These are phyloP conservation scores for Pseudoips prasinana DNA, from an alignment of 2,888 invertebrate genomes.

Conservation along the genomic window DNA sequence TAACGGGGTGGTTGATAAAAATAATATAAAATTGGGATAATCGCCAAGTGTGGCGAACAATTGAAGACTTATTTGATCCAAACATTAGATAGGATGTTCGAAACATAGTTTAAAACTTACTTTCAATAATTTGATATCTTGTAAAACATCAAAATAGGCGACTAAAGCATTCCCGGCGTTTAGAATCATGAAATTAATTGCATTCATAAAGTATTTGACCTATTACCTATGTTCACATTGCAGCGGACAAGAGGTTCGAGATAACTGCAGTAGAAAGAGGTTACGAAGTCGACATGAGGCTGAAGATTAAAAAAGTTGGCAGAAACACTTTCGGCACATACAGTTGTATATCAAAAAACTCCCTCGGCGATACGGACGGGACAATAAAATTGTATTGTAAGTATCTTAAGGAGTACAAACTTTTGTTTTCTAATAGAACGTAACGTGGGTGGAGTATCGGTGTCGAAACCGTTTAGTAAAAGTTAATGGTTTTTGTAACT, in stretches of 20 bases:
- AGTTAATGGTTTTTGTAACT: conserved; percentile 56
- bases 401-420: conserved; percentile 82
- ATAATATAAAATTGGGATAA: too few species aligned
- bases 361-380: conserved; percentile 87
- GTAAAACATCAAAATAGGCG: too few species aligned
- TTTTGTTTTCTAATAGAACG: neutral
- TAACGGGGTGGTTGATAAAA: too few species aligned
- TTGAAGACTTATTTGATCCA: too few species aligned
- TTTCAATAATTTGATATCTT: too few species aligned
- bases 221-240: conserved; percentile 13
- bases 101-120: too few species aligned
- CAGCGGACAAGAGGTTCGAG: conserved; percentile 79
- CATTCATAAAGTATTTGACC: neutral
- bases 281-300: conserved; percentile 87
- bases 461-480: conserved; percentile 37
- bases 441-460: neutral
- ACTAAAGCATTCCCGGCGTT: too few species aligned
- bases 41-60: too few species aligned
- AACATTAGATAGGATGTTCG: too few species aligned
- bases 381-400: conserved; percentile 88
- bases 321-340: conserved; percentile 85
- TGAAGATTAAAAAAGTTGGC: conserved; percentile 84
- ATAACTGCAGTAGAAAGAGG: conserved; percentile 79
- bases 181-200: neutral
- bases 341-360: conserved; percentile 88